phyloP scores from a whole-genome alignment of 2,888 invertebrate species.

The Drosophila quinaria region DNA sequence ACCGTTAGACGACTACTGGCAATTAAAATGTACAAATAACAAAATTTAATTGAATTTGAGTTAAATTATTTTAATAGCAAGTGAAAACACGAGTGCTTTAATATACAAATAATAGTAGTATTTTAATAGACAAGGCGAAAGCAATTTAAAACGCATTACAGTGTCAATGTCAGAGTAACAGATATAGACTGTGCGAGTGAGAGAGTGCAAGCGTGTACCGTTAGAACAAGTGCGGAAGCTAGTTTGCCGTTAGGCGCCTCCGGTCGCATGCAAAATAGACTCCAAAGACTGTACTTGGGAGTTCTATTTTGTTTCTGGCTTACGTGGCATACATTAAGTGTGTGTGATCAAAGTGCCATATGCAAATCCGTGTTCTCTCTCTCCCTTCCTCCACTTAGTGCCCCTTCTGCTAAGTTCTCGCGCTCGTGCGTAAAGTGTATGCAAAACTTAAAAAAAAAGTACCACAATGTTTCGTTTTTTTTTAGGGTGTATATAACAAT shows the following conservation, averaged over 20 bases:
- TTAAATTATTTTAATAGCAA: conserved; percentile 17
- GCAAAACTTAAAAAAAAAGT: conserved; percentile 29
- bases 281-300: conserved; percentile 42
- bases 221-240: conserved; percentile 73
- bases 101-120: neutral
- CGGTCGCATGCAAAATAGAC: conserved; percentile 52
- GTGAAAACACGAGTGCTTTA: neutral
- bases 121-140: conserved; percentile 2
- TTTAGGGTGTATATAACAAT: neutral
- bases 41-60: neutral
- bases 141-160: conserved; percentile 31
- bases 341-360: conserved; percentile 72
- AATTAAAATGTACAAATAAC: conserved; percentile 7
- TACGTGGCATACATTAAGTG: conserved; percentile 76
- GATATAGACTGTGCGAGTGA: neutral
- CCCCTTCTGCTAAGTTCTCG: neutral
- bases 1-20: conserved; percentile 5
- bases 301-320: conserved; percentile 37
- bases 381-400: neutral
- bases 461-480: conserved; percentile 32
- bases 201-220: conserved; percentile 46
- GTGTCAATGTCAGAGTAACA: conserved; percentile 41
- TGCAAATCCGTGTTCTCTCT: conserved; percentile 44
- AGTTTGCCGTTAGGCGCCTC: conserved; percentile 59
- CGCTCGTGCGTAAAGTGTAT: conserved; percentile 33